Evolutionary conservation across 2,888 invertebrate genomes (phyloP).

Genomic region (Hipparchia semele): DNA sequence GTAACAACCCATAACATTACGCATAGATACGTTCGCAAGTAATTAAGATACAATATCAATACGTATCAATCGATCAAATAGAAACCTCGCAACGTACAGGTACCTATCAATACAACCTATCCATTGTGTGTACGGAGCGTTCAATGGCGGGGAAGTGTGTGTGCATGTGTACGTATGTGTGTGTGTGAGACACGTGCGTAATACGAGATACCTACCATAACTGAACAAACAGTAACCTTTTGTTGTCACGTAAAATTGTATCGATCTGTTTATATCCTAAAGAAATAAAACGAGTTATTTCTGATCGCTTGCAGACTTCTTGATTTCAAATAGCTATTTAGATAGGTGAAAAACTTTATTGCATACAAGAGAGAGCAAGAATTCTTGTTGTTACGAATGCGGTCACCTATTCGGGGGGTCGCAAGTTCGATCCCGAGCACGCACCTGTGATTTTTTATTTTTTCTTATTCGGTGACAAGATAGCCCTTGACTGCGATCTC

Average conservation of each 20-base stretch:
- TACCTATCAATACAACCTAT: neutral
- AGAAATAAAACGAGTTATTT: no score
- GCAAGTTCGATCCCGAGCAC: no score
- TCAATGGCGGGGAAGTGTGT: constrained; percentile 1
- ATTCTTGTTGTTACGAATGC: no score
- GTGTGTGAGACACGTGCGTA: constrained; percentile 7
- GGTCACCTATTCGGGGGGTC: no score
- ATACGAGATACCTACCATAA: neutral
- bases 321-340: no score
- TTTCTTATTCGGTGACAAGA: no score
- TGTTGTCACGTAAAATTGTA: neutral
- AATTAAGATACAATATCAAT: neutral
- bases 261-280: neutral
- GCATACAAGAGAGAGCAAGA: no score
- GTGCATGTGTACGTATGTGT: neutral
- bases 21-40: neutral
- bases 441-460: no score
- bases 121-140: neutral
- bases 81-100: neutral
- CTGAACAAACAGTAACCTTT: neutral
- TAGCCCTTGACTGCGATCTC: no score
- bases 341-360: no score
- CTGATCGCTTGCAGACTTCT: no score
- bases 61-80: constrained; percentile 5
- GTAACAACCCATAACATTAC: no score